Evolutionary conservation across 1,140 invertebrate species (phyloP).

Genomic region (Onthophagus taurus): DNA sequence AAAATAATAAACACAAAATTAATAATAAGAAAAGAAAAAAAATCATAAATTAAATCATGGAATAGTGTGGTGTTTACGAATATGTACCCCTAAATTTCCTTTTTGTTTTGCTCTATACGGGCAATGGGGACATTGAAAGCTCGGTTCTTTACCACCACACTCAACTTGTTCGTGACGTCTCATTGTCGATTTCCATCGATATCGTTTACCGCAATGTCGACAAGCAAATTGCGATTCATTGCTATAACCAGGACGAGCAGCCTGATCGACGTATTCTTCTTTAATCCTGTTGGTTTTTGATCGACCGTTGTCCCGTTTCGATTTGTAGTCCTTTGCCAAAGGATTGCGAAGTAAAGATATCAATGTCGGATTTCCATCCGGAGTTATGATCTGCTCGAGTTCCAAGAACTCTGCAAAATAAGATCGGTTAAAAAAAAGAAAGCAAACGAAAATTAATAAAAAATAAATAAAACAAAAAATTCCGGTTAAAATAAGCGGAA

Average conservation of each 20-base stretch:
- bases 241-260: constrained; percentile 39
- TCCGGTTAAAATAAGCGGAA: constrained; percentile 5
- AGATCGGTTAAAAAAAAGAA: constrained; percentile 2
- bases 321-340: constrained; percentile 2
- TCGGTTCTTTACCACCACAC: constrained; percentile 77
- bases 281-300: constrained; percentile 23
- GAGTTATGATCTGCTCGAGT: constrained; percentile 32
- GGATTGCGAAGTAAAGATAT: constrained; percentile 20
- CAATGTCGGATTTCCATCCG: constrained; percentile 19
- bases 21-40: no score
- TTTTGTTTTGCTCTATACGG: constrained; percentile 68
- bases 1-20: no score
- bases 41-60: no score
- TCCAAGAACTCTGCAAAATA: constrained; percentile 32
- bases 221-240: constrained; percentile 65
- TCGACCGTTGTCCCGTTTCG: constrained; percentile 8
- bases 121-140: constrained; percentile 73
- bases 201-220: constrained; percentile 67
- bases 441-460: background rate
- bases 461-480: background rate
- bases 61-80: constrained; percentile 50
- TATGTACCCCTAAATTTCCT: constrained; percentile 71
- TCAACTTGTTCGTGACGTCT: constrained; percentile 62
- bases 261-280: constrained; percentile 32
- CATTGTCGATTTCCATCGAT: constrained; percentile 73